Evolutionary conservation across 2,888 invertebrate genomes (phyloP).

Genomic region (Automeris io): DNA sequence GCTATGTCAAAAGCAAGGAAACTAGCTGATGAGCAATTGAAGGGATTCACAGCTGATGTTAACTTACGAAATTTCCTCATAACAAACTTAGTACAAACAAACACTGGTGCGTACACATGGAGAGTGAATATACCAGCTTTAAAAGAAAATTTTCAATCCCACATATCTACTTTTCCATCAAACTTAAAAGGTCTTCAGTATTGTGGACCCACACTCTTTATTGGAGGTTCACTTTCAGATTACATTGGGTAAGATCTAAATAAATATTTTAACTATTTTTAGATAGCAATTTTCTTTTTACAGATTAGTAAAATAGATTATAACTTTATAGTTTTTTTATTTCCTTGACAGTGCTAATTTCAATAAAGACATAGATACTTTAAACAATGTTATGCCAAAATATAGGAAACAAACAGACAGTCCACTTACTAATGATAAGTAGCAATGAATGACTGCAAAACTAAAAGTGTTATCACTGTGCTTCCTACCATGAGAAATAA

Average conservation of each 20-base stretch:
- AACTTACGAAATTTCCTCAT: constrained; percentile 86
- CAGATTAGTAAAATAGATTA: too few relatives aligned
- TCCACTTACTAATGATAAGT: too few relatives aligned
- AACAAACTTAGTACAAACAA: constrained; percentile 87
- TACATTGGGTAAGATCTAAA: constrained; percentile 80
- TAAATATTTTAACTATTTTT: too few relatives aligned
- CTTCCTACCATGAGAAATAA: too few relatives aligned
- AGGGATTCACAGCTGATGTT: constrained; percentile 72
- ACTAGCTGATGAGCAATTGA: constrained; percentile 78
- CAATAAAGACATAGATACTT: too few relatives aligned
- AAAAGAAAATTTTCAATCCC: constrained; percentile 78
- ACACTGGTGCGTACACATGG: constrained; percentile 83
- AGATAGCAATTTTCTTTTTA: too few relatives aligned
- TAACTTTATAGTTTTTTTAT: too few relatives aligned
- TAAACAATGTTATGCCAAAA: too few relatives aligned
- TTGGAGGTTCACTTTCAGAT: constrained; percentile 89
- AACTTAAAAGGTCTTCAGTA: constrained; percentile 68
- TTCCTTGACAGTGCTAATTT: too few relatives aligned
- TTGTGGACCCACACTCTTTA: constrained; percentile 86
- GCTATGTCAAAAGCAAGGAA: constrained; percentile 83
- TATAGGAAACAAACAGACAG: too few relatives aligned
- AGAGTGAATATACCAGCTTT: constrained; percentile 87
- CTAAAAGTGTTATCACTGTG: too few relatives aligned
- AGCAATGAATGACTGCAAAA: too few relatives aligned
- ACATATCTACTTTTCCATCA: constrained; percentile 81